A percentile compares a stretch with the other conserved stretches of the same genome.
Conservation (phyloP, 2,797 vertebrate species). For the Myotis findleyi region DNA sequence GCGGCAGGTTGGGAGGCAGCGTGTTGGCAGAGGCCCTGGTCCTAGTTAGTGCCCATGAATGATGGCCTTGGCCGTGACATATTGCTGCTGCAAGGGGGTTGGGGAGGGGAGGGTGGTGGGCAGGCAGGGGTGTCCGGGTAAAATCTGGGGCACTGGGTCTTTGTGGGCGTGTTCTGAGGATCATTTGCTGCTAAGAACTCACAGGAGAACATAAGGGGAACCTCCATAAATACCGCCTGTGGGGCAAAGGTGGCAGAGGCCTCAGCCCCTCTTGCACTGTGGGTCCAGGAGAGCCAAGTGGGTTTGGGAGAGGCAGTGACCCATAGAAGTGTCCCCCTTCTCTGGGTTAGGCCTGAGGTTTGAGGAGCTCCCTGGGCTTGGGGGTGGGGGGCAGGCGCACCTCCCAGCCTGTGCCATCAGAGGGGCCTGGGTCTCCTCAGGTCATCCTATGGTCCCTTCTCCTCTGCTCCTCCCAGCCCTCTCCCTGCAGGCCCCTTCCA, state of each 20-base stretch:
- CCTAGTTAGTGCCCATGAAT: rapidly evolving
- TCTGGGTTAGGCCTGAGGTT: neutral
- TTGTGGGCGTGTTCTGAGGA: neutral
- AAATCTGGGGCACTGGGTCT: neutral
- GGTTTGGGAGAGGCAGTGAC: neutral
- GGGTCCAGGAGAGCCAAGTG: neutral
- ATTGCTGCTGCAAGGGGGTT: neutral
- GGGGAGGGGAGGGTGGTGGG: no score
- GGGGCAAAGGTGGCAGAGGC: neutral
- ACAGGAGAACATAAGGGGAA: neutral
- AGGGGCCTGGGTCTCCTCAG: neutral
- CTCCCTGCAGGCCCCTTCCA: neutral
- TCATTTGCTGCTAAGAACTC: neutral
- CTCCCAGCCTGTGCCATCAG: neutral
- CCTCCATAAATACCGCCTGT: neutral
- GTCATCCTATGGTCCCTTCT: neutral
- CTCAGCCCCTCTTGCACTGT: neutral
- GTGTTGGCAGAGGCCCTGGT: neutral
- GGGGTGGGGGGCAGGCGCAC: no score
- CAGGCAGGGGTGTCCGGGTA: neutral
- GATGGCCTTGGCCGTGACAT: neutral
- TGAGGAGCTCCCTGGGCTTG: no score
- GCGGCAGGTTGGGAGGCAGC: neutral
- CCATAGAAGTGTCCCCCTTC: neutral
- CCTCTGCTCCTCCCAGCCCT: neutral